A percentile compares a stretch with the other conserved stretches of the same genome.
Evolutionary conservation across 1,140 invertebrate species (phyloP).

Genomic region (Orius insidiosus): DNA sequence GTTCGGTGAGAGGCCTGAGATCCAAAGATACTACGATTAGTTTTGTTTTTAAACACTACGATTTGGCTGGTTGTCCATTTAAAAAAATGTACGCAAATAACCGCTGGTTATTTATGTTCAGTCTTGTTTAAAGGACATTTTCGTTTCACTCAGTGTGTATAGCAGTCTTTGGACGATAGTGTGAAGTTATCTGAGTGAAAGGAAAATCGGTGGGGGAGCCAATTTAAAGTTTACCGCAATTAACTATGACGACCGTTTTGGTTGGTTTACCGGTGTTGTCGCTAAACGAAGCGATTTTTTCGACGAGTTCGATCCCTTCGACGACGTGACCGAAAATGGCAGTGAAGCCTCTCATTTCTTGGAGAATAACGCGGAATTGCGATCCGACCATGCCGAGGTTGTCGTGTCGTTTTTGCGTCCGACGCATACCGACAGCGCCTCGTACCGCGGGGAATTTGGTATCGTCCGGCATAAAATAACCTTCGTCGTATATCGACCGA

Average conservation of each 20-base stretch:
- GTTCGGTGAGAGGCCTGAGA: constrained; percentile 17
- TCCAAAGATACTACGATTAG: constrained; percentile 14
- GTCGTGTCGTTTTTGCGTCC: constrained; percentile 63
- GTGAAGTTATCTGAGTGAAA: too few relatives aligned
- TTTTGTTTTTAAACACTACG: constrained; percentile 10
- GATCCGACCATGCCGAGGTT: constrained; percentile 65
- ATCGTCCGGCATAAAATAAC: constrained; percentile 65
- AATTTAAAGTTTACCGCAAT: constrained; percentile 48
- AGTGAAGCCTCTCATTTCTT: constrained; percentile 64
- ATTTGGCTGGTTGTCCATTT: background rate
- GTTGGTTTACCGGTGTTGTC: constrained; percentile 59
- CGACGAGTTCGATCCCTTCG: constrained; percentile 61
- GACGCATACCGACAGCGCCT: constrained; percentile 63
- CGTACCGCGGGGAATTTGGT: constrained; percentile 56
- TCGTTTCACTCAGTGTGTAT: too few relatives aligned
- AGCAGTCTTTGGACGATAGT: too few relatives aligned
- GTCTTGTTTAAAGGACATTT: too few relatives aligned
- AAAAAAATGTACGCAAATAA: background rate
- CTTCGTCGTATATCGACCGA: constrained; percentile 54
- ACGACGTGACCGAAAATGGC: constrained; percentile 68
- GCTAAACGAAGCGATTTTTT: constrained; percentile 58
- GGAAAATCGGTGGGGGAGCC: too few relatives aligned
- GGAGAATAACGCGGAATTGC: constrained; percentile 63
- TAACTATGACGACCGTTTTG: constrained; percentile 51
- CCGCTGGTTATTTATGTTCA: too few relatives aligned